phyloP scores from a whole-genome alignment of 2,113 vertebrate genomes.

The Thomomys bottae region DNA sequence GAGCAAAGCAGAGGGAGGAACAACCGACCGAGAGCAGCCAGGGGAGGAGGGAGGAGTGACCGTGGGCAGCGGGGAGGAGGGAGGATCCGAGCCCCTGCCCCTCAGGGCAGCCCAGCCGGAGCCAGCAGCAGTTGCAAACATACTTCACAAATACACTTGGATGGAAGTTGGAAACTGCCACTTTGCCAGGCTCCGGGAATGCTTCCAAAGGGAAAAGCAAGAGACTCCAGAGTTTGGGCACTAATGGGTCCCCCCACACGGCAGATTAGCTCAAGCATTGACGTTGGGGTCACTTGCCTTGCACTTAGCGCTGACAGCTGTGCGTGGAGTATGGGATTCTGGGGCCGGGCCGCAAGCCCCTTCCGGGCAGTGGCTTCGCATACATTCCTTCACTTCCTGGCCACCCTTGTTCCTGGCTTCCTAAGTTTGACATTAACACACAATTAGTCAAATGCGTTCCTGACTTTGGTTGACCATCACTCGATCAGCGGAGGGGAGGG shows the following conservation, averaged over 20 bases:
- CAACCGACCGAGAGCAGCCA: accelerated
- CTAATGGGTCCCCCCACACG: accelerated
- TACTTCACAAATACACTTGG: neutral
- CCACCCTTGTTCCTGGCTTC: too few species aligned
- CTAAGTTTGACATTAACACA: accelerated
- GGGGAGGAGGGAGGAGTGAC: accelerated
- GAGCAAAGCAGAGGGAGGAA: neutral
- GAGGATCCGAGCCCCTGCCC: too few species aligned
- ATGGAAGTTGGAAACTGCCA: neutral
- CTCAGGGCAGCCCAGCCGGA: too few species aligned
- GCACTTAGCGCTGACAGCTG: accelerated
- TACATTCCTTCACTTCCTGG: accelerated
- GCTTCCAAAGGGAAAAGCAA: accelerated
- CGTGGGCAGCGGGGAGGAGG: accelerated
- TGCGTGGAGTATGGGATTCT: neutral
- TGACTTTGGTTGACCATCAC: neutral
- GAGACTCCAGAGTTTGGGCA: neutral
- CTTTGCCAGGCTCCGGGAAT: accelerated
- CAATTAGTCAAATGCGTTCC: accelerated
- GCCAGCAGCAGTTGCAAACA: neutral
- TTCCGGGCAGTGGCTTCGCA: too few species aligned
- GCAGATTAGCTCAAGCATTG: neutral
- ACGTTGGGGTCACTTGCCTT: accelerated
- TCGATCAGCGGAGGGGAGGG: accelerated
- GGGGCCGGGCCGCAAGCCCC: neutral